These are phyloP conservation scores for Manis crassicaudata DNA, from an alignment of 2,797 vertebrate genomes.

Conservation along the genomic window DNA sequence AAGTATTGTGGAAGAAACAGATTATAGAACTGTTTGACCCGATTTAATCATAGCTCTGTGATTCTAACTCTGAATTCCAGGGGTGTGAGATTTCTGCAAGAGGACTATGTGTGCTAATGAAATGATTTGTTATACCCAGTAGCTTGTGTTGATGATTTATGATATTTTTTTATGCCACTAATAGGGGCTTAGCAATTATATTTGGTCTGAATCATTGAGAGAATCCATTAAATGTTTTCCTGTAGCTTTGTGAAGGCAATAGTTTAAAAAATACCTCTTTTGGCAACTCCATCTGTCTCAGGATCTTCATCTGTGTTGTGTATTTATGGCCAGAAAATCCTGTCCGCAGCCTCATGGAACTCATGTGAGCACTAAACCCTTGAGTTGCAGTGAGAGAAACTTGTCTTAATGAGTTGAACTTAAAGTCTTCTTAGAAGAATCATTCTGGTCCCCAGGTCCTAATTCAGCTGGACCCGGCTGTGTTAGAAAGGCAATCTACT, in stretches of 20 bases:
- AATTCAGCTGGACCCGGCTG: not conserved
- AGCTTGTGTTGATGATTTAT: constrained; percentile 23
- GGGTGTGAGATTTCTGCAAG: not conserved
- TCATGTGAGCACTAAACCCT: not conserved
- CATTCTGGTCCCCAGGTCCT: not conserved
- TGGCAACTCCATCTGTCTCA: not conserved
- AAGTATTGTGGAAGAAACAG: not conserved
- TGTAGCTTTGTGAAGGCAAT: not conserved
- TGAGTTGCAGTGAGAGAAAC: not conserved
- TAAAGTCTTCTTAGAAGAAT: not conserved
- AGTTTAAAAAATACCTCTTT: constrained; percentile 1
- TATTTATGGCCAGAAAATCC: not conserved
- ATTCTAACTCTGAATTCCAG: not conserved
- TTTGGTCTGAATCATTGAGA: constrained; percentile 32
- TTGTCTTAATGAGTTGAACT: not conserved
- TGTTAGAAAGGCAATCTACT: not conserved
- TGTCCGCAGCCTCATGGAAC: not conserved
- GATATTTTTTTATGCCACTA: not conserved
- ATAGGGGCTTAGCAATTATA: not conserved
- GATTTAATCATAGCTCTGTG: not conserved
- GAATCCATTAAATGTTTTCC: constrained; percentile 10
- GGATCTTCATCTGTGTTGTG: not conserved
- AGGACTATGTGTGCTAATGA: not conserved
- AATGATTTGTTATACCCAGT: not conserved
- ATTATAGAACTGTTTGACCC: not conserved